Base-by-base conservation (phyloP, 2,113 vertebrate species). In the Nansenia antarctica region DNA sequence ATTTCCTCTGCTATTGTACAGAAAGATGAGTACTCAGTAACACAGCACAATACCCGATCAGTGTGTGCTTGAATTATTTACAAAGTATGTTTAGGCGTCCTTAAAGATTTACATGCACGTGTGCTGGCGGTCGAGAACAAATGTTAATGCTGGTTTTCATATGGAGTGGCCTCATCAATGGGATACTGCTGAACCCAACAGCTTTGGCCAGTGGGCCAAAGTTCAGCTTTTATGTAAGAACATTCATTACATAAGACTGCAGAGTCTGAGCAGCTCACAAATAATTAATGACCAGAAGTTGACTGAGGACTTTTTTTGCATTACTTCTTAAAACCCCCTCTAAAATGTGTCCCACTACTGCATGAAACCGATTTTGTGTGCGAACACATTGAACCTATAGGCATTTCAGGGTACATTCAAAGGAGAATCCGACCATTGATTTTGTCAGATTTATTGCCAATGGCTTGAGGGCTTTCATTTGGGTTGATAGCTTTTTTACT, bases 191-290 rank as follows among this genome's bases (percentile, higher is more conserved):
- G 78, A 89, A 89, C 89, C 69, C 85, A 62, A 55, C 54, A 52
- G 62, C 67, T 74, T 82, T 84, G 70, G 86, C 85, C 78, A 92
- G 78, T 90, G 68, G 87, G 86, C 80, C 84, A 93, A 92, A 91
- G 92, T 90, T 92, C 87, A 91, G 81, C 85, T 84, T 93, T 92
- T 92, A 92, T 90, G 85, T 88, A 93, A 91, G 87, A 80, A 77
- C 88, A 79, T 82, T 81, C 82, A 89, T 92, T 92, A 90, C 87
- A 87, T 92, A 92, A 93, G 83, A 89, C 86, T 89, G 84, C 87
- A 88, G 86, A 88, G 82, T 82, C 82, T 82, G 86, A 89, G 86
- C 78, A 84, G 88, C 88, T 90, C 86, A 91, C 90, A 86, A 90
- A 93, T 92, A 88, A 92, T 91, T 89, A 80, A 93, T 90, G 85